These are phyloP conservation scores for Phymastichus coffea DNA, from an alignment of 1,140 invertebrate species.

Conservation along the genomic window DNA sequence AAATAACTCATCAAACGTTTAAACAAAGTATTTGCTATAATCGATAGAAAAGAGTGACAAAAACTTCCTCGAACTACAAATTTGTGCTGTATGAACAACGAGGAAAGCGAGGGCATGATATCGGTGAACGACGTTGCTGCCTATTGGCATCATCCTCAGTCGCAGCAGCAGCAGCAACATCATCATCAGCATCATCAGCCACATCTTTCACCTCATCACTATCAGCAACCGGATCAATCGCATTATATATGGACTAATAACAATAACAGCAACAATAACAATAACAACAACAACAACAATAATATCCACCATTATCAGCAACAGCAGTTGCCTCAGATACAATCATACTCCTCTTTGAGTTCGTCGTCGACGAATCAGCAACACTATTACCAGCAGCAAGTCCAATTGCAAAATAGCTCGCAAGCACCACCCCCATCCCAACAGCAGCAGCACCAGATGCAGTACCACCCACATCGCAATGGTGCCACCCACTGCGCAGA, in stretches of 20 bases:
- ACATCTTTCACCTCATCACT: constrained; percentile 27
- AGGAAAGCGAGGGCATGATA: constrained; percentile 38
- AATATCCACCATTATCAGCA: constrained; percentile 35
- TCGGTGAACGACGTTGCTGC: constrained; percentile 32
- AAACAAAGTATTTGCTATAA: neutral
- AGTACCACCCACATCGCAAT: constrained; percentile 30
- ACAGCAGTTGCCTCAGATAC: constrained; percentile 20
- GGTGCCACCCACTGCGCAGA: constrained; percentile 29
- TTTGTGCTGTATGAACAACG: constrained; percentile 35
- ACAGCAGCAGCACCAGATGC: constrained; percentile 31
- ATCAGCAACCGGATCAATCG: constrained; percentile 24
- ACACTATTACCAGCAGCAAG: constrained; percentile 31
- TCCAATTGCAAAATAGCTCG: constrained; percentile 40
- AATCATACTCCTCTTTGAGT: constrained; percentile 30
- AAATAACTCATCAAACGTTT: neutral
- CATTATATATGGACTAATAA: constrained; percentile 7
- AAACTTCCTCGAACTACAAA: neutral
- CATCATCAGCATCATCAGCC: constrained; percentile 32
- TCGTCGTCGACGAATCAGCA: constrained; percentile 22
- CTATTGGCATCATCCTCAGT: constrained; percentile 50
- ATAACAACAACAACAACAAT: constrained; percentile 26
- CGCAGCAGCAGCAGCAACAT: constrained; percentile 34
- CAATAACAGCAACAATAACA: neutral
- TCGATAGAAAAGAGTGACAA: neutral
- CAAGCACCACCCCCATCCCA: constrained; percentile 36